Conservation (phyloP, 2,797 vertebrate genomes). For the Melanotaenia parkinsoni region DNA sequence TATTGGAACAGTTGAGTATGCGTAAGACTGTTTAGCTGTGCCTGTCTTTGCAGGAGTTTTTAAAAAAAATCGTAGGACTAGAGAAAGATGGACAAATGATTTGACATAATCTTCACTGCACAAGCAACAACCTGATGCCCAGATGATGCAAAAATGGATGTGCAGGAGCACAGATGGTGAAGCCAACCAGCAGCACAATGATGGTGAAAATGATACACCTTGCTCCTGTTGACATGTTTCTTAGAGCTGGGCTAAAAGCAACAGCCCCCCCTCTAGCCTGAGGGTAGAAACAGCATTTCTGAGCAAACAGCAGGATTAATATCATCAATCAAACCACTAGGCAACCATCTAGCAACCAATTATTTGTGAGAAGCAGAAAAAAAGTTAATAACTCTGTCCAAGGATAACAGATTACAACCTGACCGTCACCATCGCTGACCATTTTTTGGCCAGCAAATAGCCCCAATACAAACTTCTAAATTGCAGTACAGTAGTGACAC, state of each 20-base stretch:
- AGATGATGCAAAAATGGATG: constrained; percentile 83
- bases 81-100: not conserved
- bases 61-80: not conserved
- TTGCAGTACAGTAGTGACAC: constrained; percentile 24
- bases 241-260: constrained; percentile 85
- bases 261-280: constrained; percentile 87
- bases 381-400: constrained; percentile 29
- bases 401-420: constrained; percentile 26
- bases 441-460: constrained; percentile 21
- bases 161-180: constrained; percentile 86
- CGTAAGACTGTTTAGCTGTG: constrained; percentile 13
- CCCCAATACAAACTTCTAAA: constrained; percentile 28
- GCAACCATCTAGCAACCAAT: constrained; percentile 17
- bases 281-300: constrained; percentile 15
- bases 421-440: constrained; percentile 8
- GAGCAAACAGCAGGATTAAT: constrained; percentile 34
- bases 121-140: constrained; percentile 84
- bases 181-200: constrained; percentile 83
- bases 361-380: constrained; percentile 16
- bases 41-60: not conserved
- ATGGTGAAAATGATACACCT: constrained; percentile 86
- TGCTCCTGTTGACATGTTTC: constrained; percentile 77
- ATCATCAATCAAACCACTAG: constrained; percentile 41
- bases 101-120: not conserved
- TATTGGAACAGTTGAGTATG: constrained; percentile 26